These are phyloP conservation scores for Microcebus jonahi DNA, from an alignment of 2,113 vertebrate species.

Conservation along the genomic window DNA sequence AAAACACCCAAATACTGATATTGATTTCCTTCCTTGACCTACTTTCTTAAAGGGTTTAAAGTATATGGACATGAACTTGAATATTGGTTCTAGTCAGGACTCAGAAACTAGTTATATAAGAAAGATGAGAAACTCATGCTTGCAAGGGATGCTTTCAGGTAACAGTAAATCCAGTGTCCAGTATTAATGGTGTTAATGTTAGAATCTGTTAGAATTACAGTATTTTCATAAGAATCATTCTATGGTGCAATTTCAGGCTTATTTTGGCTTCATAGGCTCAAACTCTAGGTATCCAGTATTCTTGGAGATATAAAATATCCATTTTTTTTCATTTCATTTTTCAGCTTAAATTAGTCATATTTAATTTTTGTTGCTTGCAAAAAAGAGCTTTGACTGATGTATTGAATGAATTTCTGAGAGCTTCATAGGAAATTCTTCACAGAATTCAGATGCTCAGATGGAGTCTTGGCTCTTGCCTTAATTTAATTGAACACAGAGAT, in stretches of 20 bases:
- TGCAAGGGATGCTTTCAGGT: background rate
- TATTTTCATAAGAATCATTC: background rate
- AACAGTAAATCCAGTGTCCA: background rate
- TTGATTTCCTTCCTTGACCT: background rate
- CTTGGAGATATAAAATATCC: background rate
- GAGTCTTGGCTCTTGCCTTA: background rate
- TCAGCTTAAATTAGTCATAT: background rate
- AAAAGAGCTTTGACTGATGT: background rate
- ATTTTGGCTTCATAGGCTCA: background rate
- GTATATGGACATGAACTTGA: background rate
- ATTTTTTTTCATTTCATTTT: constrained; percentile 29
- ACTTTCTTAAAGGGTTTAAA: background rate
- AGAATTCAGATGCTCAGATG: background rate
- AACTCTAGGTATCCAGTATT: background rate
- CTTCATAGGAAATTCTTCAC: background rate
- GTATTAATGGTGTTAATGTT: background rate
- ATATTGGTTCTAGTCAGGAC: background rate
- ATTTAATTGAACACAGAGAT: constrained; percentile 5
- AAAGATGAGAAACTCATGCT: background rate
- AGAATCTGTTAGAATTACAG: background rate
- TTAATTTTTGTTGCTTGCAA: constrained; percentile 1
- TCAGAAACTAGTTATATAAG: background rate
- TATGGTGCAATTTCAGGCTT: background rate
- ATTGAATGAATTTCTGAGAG: constrained; percentile 8
- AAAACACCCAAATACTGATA: background rate